phyloP scores from a whole-genome alignment of 1,140 invertebrate genomes.

The Mizuhopecten yessoensis region DNA sequence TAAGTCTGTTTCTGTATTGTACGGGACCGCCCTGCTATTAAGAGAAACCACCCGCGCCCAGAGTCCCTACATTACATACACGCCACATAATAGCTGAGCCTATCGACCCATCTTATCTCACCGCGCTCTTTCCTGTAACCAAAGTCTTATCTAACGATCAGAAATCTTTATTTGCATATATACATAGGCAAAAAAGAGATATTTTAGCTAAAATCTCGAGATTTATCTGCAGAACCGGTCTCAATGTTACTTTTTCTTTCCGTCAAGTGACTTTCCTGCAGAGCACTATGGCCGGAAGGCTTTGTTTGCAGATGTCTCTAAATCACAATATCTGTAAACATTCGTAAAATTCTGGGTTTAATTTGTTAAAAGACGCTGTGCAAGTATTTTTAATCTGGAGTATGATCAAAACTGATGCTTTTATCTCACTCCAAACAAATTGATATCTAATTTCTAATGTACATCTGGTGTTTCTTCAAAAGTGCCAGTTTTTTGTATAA shows the following conservation, averaged over 20 bases:
- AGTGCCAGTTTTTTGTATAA: background rate
- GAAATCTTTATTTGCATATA: constrained; percentile 40
- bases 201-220: background rate
- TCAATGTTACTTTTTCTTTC: constrained; percentile 29
- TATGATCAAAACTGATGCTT: background rate
- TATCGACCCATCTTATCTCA: constrained; percentile 1
- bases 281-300: background rate
- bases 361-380: constrained; percentile 38
- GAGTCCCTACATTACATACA: background rate
- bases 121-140: background rate
- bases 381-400: background rate
- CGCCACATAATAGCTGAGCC: constrained; percentile 5
- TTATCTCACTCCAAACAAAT: constrained; percentile 26
- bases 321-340: constrained; percentile 39
- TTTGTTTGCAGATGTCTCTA: constrained; percentile 34
- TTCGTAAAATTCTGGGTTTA: constrained; percentile 38
- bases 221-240: background rate
- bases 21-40: background rate
- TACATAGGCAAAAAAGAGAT: constrained; percentile 33
- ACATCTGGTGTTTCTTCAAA: background rate
- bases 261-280: background rate
- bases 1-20: constrained; percentile 9
- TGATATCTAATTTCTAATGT: constrained; percentile 24
- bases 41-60: constrained; percentile 27
- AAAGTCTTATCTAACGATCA: background rate